Base-by-base conservation (phyloP, 2,797 vertebrate species). In the Syncerus caffer region DNA sequence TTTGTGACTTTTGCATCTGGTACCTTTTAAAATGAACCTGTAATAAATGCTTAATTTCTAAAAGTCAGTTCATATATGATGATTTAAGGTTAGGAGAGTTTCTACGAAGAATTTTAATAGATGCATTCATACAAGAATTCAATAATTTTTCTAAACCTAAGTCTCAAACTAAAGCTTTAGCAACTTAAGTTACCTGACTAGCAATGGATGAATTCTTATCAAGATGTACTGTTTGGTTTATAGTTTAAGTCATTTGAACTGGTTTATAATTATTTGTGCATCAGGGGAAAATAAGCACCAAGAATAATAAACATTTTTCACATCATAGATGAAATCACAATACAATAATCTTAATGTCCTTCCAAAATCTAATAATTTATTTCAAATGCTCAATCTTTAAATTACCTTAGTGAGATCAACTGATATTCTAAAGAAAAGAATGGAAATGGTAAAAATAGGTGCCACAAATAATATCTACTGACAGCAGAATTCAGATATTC, bases 1-100 rank as follows among this genome's bases (percentile, higher is more conserved):
- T 62, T 94, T 92, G 57, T 98, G 98, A 87, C 53, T 92, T 98
- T 98, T 98, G 71, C 87, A 98, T 98, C 93, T 98, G 97, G 97
- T 99, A 98, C 93, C 83, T 74, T 74, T 74, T 74, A 93, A 96
- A 96, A 97, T 80, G 80, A 97, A 95, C 34, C 97, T 23, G 34
- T 79, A 97, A 92, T 97, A 97, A 47, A 47, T 14, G 85, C 88
- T 97, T 96, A 96, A 96, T 94, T 97, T 95, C 93, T 98, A 95
- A 94, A 98, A 98, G 96, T 96, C 83, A 97, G 96, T 98, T 98
- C 34, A 93, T 38, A 19, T 62, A 85, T 71, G 14, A 84, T 95
- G 25, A 96, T 76, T 94, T 96, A 96, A 97, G 60, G 96, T 95
- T 84, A 95, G 93, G 92, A 98, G 85, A 96, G 93, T 91, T 71